Base-by-base conservation (phyloP, 2,113 vertebrate species). In the Amphiprion percula region DNA sequence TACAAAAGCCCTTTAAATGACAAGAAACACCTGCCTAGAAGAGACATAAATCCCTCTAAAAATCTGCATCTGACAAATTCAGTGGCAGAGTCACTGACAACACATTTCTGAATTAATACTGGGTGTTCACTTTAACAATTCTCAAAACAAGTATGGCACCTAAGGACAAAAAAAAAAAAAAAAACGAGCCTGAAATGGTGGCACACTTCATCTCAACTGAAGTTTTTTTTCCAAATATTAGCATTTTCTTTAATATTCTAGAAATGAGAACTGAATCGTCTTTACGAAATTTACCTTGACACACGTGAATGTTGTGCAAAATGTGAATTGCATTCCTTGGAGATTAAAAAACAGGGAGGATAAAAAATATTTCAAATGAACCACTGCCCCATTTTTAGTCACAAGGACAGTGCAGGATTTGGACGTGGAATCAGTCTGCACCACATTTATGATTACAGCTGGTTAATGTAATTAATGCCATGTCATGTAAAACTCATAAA, bases 401-500 rank as follows among this genome's bases (percentile, higher is more conserved):
- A 11, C 67, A 68, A 69, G 65, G 70, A 85, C 54, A 9, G 39
- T 39, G 44, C 73, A 86, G 90, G 90, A 88, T 86, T 94, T 56
- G 41, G 83, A 88, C 87, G 72, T 69, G 56, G 33, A 63, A 63
- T 50, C 67, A 60, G 70, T 23, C 67, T 23, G 68, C 77, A 66
- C 46, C 53, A 47, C 67, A 19, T 56, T 82, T 73, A 30, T 78
- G 80, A 83, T 73, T 61, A 70, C 76, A 65, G 80, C 87, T 41
- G 88, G 56, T 87, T 88, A 83, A 85, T 82, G 82, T 75, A 84
- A 91, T 83, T 76, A 91, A 91, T 52, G 55, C 59, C 66, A 33
- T 74, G 87, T 89, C 90, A 81, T 87, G 86, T 91, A 81, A 85
- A 85, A 89, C 88, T 93, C 91, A 91, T 90, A 92, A 92, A 92